Percentiles rank a stretch among this genome's conserved stretches.
These are phyloP conservation scores for Antrozous pallidus DNA, from an alignment of 2,797 vertebrate species.

Conservation along the genomic window DNA sequence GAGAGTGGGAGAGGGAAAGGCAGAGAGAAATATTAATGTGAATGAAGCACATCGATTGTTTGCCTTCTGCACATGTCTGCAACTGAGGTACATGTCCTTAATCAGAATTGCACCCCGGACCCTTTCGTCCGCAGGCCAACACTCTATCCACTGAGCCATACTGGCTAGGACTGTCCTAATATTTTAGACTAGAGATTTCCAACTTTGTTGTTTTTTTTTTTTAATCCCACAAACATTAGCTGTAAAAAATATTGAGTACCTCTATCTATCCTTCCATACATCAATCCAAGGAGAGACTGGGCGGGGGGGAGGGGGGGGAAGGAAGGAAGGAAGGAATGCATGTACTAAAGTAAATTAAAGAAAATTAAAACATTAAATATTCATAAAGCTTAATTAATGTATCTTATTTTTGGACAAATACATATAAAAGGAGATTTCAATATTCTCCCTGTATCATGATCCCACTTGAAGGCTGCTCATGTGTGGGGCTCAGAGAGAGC, in stretches of 20 bases:
- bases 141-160: no score
- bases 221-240: not conserved
- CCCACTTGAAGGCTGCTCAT: no score
- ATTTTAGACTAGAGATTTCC: not conserved
- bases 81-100: no score
- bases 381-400: not conserved
- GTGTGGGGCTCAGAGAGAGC: not conserved
- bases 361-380: not conserved
- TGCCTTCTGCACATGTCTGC: no score
- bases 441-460: not conserved
- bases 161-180: not conserved
- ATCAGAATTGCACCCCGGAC: no score
- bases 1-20: no score
- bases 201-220: not conserved
- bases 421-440: not conserved
- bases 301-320: not conserved
- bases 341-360: not conserved
- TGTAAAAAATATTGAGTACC: not conserved
- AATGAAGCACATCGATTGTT: no score
- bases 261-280: not conserved
- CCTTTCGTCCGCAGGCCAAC: no score
- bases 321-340: no score
- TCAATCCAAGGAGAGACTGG: not conserved
- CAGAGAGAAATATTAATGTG: no score
- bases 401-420: constrained; percentile 10